Base-by-base conservation (phyloP, 2,113 vertebrate genomes). In the Lasiurus cinereus region DNA sequence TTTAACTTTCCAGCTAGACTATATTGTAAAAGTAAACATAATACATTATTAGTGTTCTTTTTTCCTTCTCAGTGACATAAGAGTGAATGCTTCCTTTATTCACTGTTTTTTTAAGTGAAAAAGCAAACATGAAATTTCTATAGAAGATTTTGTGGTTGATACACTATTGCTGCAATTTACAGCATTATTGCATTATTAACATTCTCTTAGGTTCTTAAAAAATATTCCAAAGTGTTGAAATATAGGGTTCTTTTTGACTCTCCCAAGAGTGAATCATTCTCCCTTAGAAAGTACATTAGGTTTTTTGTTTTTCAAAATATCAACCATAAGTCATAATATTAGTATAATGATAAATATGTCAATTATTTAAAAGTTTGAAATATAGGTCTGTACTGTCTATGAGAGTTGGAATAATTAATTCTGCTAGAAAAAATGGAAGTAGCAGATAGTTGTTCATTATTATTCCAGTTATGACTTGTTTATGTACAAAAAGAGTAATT, bases 281-380 rank as follows among this genome's bases (percentile, higher is more conserved):
- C 74, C 89, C 54, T 29, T 87, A 70, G n/a, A 87, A 87, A 95
- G 29, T 70, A 84, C 27, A 90, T 79, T 91, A 90, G 21, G 1
- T 69, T 72, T 88, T 82, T 93, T 78, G 54, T 33, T 31, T 88
- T 62, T 54, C 19, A 73, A 91, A 95, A 76, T 50, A 87, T 64
- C n/a, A 78, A 46, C 18, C 33, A n/a, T 92, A 50, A 79, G 52
- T 86, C 93, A 86, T 85, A 91, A 94, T 74, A 74, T 74, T 88
- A 92, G 12, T 74, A 82, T 72, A 80, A 52, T 33, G 50, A 90
- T 95, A 85, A 43, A 4, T 72, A 84, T 3, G 59, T 54, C n/a
- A 93, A 69, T 93, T 79, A 87, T 56, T 15, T 86, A 33, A 66
- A 95, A 79, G 4, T 86, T 95, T n/a, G n/a, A 94, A 88, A 39